A percentile compares a stretch with the other conserved stretches of the same genome.
phyloP scores from a whole-genome alignment of 2,888 invertebrate genomes.

The Cyclophora punctaria region DNA sequence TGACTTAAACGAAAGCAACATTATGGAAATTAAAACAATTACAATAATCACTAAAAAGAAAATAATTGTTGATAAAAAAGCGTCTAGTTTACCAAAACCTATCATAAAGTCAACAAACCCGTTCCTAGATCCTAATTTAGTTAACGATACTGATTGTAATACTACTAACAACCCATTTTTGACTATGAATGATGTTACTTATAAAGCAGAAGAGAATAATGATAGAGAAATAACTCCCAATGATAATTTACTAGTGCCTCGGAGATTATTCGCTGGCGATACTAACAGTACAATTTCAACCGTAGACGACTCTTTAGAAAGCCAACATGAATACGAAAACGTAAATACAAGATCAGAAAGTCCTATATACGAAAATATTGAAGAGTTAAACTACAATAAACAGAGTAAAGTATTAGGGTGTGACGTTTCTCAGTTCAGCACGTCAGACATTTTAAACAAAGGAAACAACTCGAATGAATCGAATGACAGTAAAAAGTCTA shows the following conservation, averaged over 20 bases:
- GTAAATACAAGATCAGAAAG: conserved; percentile 55
- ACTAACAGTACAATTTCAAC: conserved; percentile 65
- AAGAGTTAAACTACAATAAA: conserved; percentile 46
- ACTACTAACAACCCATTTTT: conserved; percentile 49
- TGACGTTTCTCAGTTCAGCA: conserved; percentile 63
- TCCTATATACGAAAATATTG: conserved; percentile 59
- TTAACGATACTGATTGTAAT: conserved; percentile 22
- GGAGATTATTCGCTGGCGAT: conserved; percentile 51
- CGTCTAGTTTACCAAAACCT: no score
- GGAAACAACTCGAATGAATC: conserved; percentile 50
- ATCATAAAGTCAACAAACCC: conserved; percentile 53
- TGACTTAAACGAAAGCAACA: conserved; percentile 70
- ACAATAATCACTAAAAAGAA: conserved; percentile 66
- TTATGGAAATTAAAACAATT: conserved; percentile 72
- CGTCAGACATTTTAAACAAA: conserved; percentile 61
- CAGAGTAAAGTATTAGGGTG: conserved; percentile 67
- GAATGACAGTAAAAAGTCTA: conserved; percentile 52
- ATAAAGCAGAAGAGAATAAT: conserved; percentile 20
- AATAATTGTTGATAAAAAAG: conserved; percentile 29
- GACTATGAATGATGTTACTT: conserved; percentile 31
- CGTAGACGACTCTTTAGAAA: conserved; percentile 50
- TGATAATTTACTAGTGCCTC: conserved; percentile 39
- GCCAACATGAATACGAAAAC: conserved; percentile 56
- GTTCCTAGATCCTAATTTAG: conserved; percentile 52
- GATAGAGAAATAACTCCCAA: conserved; percentile 9